Percentiles rank a stretch among this genome's conserved stretches.
These are phyloP conservation scores for Hepsetus odoe DNA, from an alignment of 2,113 vertebrate genomes.

Conservation along the genomic window DNA sequence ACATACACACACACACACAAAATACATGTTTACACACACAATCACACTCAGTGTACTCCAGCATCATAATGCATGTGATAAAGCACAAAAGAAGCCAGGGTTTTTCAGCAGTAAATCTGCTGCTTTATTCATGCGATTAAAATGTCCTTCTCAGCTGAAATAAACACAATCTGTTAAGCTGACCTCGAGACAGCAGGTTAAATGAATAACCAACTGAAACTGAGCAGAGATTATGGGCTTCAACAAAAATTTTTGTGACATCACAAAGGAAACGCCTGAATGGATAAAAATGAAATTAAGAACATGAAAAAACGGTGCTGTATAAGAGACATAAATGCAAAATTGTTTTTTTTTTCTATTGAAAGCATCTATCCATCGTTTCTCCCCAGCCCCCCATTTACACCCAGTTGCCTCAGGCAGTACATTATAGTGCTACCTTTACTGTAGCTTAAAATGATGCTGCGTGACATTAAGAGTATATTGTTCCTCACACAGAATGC, in stretches of 20 bases:
- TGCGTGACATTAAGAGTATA: slow-evolving; percentile 42
- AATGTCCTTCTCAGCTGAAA: slow-evolving; percentile 74
- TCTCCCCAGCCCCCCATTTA: neutral
- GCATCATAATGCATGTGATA: slow-evolving; percentile 50
- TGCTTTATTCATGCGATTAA: slow-evolving; percentile 68
- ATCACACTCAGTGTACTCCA: neutral
- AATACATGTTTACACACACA: neutral
- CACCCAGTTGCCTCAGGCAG: slow-evolving; percentile 26
- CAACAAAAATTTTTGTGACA: neutral
- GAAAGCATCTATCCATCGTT: neutral
- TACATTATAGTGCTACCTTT: slow-evolving; percentile 40
- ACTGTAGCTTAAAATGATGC: slow-evolving; percentile 36
- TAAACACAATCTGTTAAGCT: slow-evolving; percentile 40
- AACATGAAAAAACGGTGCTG: neutral
- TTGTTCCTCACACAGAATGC: slow-evolving; percentile 35
- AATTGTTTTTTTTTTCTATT: neutral
- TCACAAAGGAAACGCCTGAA: neutral
- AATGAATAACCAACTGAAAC: slow-evolving; percentile 34
- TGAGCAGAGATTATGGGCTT: slow-evolving; percentile 31
- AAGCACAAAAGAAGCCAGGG: slow-evolving; percentile 84
- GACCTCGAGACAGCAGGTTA: slow-evolving; percentile 44
- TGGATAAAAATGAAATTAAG: neutral
- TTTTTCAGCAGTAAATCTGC: slow-evolving; percentile 59
- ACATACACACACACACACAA: slow-evolving; percentile 8
- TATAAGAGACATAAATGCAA: neutral